Conservation (phyloP, 1,140 invertebrate species). For the Macrostomum lignano region DNA sequence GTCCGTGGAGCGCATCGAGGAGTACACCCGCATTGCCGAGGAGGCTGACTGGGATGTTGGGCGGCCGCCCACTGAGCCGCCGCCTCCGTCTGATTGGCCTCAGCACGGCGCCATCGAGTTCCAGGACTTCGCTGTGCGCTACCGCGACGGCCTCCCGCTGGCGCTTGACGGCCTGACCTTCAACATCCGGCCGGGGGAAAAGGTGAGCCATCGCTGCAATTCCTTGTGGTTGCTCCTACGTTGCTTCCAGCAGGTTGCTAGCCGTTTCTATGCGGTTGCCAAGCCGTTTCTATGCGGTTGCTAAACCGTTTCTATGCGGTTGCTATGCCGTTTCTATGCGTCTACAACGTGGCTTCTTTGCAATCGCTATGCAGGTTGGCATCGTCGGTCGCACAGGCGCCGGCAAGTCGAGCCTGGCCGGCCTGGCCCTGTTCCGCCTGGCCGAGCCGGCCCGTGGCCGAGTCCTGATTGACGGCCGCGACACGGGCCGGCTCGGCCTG, state of each 20-base stretch:
- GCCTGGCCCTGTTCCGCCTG: slow-evolving; percentile 32
- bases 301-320: too few species aligned
- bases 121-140: not conserved
- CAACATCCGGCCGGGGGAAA: not conserved
- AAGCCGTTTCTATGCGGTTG: too few species aligned
- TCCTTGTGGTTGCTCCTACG: too few species aligned
- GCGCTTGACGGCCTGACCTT: not conserved
- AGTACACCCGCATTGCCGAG: slow-evolving; percentile 49
- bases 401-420: slow-evolving; percentile 32
- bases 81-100: too few species aligned
- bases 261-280: too few species aligned
- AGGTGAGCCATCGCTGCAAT: too few species aligned
- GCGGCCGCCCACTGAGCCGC: too few species aligned
- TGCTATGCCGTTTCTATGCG: too few species aligned
- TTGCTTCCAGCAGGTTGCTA: too few species aligned
- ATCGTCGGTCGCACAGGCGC: slow-evolving; percentile 34
- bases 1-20: slow-evolving; percentile 73
- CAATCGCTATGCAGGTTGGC: slow-evolving; percentile 28
- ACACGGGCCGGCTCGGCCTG: slow-evolving; percentile 56
- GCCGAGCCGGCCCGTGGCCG: slow-evolving; percentile 38
- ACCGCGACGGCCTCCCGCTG: too few species aligned
- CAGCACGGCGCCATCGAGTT: not conserved
- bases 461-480: slow-evolving; percentile 63
- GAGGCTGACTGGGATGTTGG: too few species aligned
- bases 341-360: too few species aligned